These are phyloP conservation scores for Cricetomys ansorgei DNA, from an alignment of 2,113 vertebrate genomes.

Conservation along the genomic window DNA sequence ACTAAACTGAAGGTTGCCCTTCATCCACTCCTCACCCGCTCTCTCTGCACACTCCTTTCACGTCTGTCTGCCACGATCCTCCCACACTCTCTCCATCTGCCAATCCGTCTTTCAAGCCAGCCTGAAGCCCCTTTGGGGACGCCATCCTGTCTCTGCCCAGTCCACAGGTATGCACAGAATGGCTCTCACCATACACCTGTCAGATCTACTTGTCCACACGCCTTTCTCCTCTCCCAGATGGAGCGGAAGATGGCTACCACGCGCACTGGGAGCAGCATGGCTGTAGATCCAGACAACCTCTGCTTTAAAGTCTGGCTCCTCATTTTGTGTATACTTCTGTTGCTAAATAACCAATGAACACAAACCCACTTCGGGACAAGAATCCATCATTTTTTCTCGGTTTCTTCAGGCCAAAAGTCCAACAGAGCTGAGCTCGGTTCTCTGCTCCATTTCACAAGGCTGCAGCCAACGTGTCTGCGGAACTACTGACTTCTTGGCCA, in stretches of 20 bases:
- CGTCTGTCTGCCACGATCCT: rapidly evolving
- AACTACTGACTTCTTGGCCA: neutral
- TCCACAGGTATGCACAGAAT: neutral
- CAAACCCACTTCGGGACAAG: neutral
- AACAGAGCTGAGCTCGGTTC: neutral
- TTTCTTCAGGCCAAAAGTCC: neutral
- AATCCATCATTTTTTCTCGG: neutral
- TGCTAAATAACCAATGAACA: neutral
- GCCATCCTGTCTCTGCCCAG: neutral
- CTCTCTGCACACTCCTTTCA: rapidly evolving
- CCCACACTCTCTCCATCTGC: neutral
- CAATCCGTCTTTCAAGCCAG: neutral
- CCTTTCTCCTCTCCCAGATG: neutral
- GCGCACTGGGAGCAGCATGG: too few species aligned
- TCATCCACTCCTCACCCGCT: neutral
- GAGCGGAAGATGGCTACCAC: neutral
- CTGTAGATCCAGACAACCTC: neutral
- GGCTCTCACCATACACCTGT: neutral
- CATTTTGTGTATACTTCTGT: neutral
- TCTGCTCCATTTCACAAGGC: neutral
- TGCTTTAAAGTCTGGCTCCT: neutral
- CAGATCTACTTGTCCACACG: neutral
- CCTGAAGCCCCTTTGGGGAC: neutral
- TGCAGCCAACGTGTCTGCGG: neutral
- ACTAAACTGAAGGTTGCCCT: neutral